These are phyloP conservation scores for Ichneumoninae sp. DNA, from an alignment of 2,888 invertebrate species.

Conservation along the genomic window DNA sequence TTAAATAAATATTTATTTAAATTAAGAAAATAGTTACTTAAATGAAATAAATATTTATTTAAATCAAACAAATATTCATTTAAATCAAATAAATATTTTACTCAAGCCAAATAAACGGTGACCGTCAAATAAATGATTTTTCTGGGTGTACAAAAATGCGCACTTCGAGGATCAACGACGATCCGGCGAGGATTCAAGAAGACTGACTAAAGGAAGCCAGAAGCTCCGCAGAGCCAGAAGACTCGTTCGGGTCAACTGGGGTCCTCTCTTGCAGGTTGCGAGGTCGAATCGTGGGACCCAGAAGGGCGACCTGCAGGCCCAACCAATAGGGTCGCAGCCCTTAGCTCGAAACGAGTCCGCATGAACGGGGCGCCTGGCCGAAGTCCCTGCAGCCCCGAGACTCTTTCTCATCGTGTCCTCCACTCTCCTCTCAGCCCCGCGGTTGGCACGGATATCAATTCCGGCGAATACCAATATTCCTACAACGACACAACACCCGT, in stretches of 20 bases:
- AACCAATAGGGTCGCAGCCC: conserved; percentile 72
- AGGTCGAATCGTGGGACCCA: conserved; percentile 78
- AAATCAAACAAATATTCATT: too few relatives aligned
- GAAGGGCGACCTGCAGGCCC: conserved; percentile 68
- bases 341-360: conserved; percentile 73
- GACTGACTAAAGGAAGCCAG: conserved; percentile 52
- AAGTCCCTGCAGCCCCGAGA: conserved; percentile 50
- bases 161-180: conserved; percentile 15
- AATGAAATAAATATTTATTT: too few relatives aligned
- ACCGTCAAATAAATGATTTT: too few relatives aligned
- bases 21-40: too few relatives aligned
- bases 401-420: conserved; percentile 56
- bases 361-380: conserved; percentile 19
- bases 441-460: conserved; percentile 30
- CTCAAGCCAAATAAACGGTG: too few relatives aligned
- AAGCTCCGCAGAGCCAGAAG: conserved; percentile 30
- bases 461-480: conserved; percentile 23
- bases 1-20: too few relatives aligned
- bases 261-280: conserved; percentile 71
- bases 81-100: too few relatives aligned
- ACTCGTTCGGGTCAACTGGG: conserved; percentile 72
- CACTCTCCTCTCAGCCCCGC: conserved; percentile 24
- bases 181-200: conserved; percentile 33
- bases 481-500: neutral
- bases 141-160: neutral